Evolutionary conservation across 1,140 invertebrate genomes (phyloP).

Genomic region (Drosophila lacteicornis): DNA sequence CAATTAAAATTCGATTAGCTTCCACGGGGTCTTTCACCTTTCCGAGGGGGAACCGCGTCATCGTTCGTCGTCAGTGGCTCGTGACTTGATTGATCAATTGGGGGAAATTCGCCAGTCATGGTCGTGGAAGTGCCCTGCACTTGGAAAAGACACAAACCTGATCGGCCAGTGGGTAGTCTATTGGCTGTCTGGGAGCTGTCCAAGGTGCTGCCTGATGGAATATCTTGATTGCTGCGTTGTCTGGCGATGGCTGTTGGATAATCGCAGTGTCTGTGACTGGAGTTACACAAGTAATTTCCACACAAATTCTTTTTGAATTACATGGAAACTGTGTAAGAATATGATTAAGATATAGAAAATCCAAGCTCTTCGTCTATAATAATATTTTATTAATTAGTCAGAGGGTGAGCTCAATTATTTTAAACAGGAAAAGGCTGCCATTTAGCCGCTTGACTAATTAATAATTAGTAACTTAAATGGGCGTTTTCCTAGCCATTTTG

Average conservation of each 20-base stretch:
- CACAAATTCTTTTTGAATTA: not conserved
- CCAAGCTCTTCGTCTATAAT: too few species aligned
- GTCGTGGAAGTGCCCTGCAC: constrained; percentile 25
- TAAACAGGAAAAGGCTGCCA: not conserved
- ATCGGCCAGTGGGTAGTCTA: not conserved
- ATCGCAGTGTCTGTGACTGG: not conserved
- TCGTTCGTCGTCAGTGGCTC: not conserved
- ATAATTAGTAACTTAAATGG: constrained; percentile 5
- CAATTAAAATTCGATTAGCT: constrained; percentile 6
- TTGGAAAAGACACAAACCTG: constrained; percentile 12
- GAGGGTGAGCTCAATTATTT: not conserved
- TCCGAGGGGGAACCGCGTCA: not conserved
- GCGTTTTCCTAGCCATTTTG: constrained; percentile 6
- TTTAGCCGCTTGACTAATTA: constrained; percentile 9
- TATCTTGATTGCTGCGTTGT: constrained; percentile 16
- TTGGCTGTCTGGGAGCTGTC: not conserved
- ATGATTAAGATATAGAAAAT: too few species aligned
- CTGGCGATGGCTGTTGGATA: not conserved
- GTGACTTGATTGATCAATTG: constrained; percentile 66
- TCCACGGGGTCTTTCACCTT: constrained; percentile 26
- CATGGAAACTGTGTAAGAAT: too few species aligned
- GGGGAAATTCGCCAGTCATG: constrained; percentile 40
- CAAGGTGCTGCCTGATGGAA: constrained; percentile 7
- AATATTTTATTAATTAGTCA: too few species aligned
- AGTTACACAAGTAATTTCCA: not conserved